Evolutionary conservation across 2,113 vertebrate genomes (phyloP), one percentile per base, ranked within the genome.

Genomic region (Sebastes fasciatus): DNA sequence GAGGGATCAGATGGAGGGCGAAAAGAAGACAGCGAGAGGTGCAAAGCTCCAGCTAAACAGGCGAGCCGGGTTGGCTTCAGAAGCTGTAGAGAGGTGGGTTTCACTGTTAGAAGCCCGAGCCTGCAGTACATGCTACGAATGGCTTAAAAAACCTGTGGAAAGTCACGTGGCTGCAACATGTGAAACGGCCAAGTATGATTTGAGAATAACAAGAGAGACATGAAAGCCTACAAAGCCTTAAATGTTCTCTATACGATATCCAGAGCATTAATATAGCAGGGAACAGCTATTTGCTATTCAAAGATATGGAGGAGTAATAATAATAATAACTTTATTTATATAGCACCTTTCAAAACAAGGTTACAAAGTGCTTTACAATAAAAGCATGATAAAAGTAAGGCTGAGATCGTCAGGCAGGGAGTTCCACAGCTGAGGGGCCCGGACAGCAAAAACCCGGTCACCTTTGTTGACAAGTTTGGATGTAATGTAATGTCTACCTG

Each of bases 41-140:
- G 91, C 77, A 92, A 91, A 92, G 83, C 86, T 89, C 63, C 77
- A 76, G 83, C 77, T 78, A 83, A 92, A 90, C 67, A 88, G 90
- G 67, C 71, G 57, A 74, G 49, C 76, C 65, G 74, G 55, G 40
- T 51, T 78, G 65, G 75, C 82, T 89, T 86, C 61, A 79, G 40
- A 74, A 78, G 84, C 84, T 66, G 68, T 6, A 68, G 76, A 68
- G 76, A 74, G 79, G 66, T 82, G 63, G 55, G 69, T 76, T 74
- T 66, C 71, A 54, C 65, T 46, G 67, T 79, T 65, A 45, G 51
- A 80, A 74, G 71, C 49, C 48, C 11, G 78, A 14, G 40, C 40
- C 65, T 23, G 14, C 26, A 61, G 60, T 61, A 61, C 61, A 76
- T 67, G 66, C 58, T 54, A 67, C 66, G 70, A 74, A 66, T 52